Evolutionary conservation across 2,113 vertebrate species (phyloP).

Genomic region (Tonatia bakeri): DNA sequence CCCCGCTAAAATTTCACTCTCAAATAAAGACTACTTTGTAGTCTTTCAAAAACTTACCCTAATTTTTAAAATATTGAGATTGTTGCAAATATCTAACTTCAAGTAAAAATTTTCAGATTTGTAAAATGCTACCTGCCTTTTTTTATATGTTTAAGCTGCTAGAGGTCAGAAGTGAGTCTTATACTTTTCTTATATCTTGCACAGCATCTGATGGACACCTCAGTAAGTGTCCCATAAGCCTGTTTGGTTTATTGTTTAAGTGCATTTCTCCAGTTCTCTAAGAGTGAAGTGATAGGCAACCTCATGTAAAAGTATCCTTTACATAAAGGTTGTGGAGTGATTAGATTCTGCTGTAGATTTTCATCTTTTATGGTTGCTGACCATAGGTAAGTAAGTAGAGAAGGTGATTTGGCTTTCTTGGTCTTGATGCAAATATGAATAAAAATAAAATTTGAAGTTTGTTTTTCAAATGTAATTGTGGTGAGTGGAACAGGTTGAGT

Average conservation of each 20-base stretch:
- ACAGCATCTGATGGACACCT: not conserved
- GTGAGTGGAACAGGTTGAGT: not conserved
- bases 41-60: not conserved
- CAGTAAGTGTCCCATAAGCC: too few species aligned
- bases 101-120: not conserved
- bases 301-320: too few species aligned
- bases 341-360: not conserved
- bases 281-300: not conserved
- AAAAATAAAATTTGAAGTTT: not conserved
- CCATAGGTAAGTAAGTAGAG: not conserved
- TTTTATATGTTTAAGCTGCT: not conserved
- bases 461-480: not conserved
- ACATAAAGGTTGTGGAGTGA: rapidly evolving
- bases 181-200: not conserved
- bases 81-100: not conserved
- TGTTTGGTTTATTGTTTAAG: not conserved
- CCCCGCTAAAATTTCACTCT: not conserved
- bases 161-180: not conserved
- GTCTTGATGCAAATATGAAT: not conserved
- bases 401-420: not conserved
- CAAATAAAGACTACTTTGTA: not conserved
- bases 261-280: not conserved
- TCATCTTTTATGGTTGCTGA: not conserved
- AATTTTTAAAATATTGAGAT: not conserved
- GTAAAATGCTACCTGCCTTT: not conserved